Evolutionary conservation across 2,888 invertebrate genomes (phyloP), one percentile per base, ranked within the genome.

Genomic region (Drosophila algonquin): DNA sequence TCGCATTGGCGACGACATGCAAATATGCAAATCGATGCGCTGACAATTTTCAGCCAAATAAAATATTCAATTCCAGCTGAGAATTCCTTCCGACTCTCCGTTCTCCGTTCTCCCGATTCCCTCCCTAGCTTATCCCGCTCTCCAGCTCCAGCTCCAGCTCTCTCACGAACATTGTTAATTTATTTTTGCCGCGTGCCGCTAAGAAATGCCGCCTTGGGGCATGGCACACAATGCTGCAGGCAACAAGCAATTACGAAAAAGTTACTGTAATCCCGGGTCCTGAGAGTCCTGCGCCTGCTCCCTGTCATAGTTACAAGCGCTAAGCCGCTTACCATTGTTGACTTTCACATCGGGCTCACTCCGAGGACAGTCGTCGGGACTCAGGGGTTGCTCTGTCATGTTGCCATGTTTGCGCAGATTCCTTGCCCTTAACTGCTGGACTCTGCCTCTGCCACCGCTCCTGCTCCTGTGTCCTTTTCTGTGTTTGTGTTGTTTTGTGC

Each of bases 291-390:
- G 73, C 73, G 63, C 53, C 77, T 76, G 85, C 74, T 76, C 63
- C 64, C 81, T 74, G 77, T 79, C 85, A 79, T 75, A 78, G 76
- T 85, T 82, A 90, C 90, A 90, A 88, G 89, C 88, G 81, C 73
- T 90, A 90, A 90, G 89, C 90, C 81, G 90, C 90, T 90, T 90
- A 91, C 82, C 82, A 83, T 84, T 91, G 91, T 91, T 90, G 91
- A 90, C 90, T 90, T 90, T 91, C 91, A 86, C 90, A 90, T 90
- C 86, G 68, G 45, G 81, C 68, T 67, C 85, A 87, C 87, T 87
- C 86, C 85, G 82, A 87, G 85, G 85, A 14, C 35, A 10, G 3
- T 35, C 35, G 3, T 35, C 35, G 10, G 14, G 40, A 7, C 7
- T 40, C 40, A 6, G 40, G 40, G 40, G 40, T 40, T n/a, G 40